Conservation (phyloP, 2,888 invertebrate genomes). For the Sinodicranocentrus sp. region DNA sequence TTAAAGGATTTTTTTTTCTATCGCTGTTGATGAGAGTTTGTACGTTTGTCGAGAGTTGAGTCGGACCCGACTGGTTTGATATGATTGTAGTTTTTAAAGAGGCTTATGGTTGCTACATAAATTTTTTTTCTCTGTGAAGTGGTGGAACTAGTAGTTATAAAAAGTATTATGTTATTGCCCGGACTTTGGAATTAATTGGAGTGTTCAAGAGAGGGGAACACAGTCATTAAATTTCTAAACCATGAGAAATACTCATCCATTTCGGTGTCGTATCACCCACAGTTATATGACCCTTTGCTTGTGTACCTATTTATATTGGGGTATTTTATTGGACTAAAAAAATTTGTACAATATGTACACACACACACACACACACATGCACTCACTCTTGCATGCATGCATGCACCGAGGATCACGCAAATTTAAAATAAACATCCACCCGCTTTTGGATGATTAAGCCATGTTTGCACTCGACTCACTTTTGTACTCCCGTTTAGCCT, state of each 20-base stretch:
- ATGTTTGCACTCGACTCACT: conserved; percentile 40
- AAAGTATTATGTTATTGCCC: conserved; percentile 52
- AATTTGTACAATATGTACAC: conserved; percentile 39
- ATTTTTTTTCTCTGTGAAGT: background rate
- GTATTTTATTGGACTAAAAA: conserved; percentile 32
- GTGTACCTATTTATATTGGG: background rate
- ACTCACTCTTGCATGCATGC: conserved; percentile 28
- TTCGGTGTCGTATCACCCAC: conserved; percentile 19
- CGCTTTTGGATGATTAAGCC: conserved; percentile 63
- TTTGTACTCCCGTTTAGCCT: background rate
- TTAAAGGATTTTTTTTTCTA: no score
- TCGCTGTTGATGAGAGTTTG: no score
- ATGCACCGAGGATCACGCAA: conserved; percentile 62
- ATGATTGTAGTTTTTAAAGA: no score
- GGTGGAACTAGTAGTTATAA: conserved; percentile 45
- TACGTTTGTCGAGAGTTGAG: no score
- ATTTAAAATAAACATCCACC: conserved; percentile 68
- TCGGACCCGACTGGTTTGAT: no score
- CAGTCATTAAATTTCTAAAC: conserved; percentile 54
- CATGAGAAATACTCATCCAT: conserved; percentile 37
- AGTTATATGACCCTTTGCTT: background rate
- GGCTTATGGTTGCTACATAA: no score
- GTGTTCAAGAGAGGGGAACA: conserved; percentile 48
- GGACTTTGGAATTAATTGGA: conserved; percentile 59
- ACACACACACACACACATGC: background rate